phyloP scores from a whole-genome alignment of 30 jellyfish, hydroid and myxozoan genomes.

The Rhopilema esculentum region DNA sequence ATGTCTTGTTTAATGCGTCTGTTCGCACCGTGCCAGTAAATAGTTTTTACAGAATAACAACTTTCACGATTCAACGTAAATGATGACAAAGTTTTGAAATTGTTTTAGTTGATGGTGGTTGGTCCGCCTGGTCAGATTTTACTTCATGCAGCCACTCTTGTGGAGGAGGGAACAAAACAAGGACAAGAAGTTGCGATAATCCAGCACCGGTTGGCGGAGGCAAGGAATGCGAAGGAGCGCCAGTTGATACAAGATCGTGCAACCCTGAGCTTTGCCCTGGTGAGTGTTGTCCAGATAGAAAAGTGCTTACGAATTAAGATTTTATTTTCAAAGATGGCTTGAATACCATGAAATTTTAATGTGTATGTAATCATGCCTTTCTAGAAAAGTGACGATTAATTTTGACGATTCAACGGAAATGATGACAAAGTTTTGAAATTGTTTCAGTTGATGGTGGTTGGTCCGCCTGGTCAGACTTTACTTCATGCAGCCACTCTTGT shows the following conservation, averaged over 20 bases:
- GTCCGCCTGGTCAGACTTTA: slow-evolving; percentile 54
- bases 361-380: too few relatives aligned
- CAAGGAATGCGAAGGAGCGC: slow-evolving; percentile 52
- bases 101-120: slow-evolving; percentile 61
- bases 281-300: neutral
- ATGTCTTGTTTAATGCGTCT: too few relatives aligned
- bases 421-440: neutral
- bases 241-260: slow-evolving; percentile 16
- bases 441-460: slow-evolving; percentile 62
- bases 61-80: too few relatives aligned
- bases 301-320: neutral
- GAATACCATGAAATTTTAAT: too few relatives aligned
- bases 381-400: too few relatives aligned
- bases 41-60: too few relatives aligned
- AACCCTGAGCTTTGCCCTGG: slow-evolving; percentile 36
- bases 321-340: too few relatives aligned
- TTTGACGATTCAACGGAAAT: neutral
- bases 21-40: too few relatives aligned
- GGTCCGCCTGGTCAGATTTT: slow-evolving; percentile 54
- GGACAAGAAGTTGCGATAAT: slow-evolving; percentile 47
- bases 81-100: too few relatives aligned
- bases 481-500: slow-evolving; percentile 51
- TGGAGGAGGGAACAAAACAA: slow-evolving; percentile 60
- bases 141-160: slow-evolving; percentile 53
- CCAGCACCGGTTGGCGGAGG: slow-evolving; percentile 72